phyloP scores from a whole-genome alignment of 1,140 invertebrate genomes.

The Drosophila lacteicornis region DNA sequence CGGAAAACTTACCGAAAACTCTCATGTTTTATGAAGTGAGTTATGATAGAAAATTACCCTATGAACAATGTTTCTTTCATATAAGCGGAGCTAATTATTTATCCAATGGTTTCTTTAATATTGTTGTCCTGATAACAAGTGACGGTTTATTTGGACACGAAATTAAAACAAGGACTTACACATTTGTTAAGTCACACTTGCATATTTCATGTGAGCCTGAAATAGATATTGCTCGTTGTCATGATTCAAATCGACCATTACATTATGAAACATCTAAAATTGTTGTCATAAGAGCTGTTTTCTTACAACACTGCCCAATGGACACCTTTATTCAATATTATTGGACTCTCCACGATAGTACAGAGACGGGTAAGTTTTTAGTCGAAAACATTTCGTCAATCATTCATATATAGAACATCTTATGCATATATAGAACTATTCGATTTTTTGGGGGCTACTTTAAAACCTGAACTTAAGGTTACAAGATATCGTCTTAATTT shows the following conservation, averaged over 20 bases:
- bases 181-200: slow-evolving; percentile 21
- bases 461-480: slow-evolving; percentile 47
- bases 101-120: slow-evolving; percentile 23
- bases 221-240: slow-evolving; percentile 33
- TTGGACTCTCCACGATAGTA: slow-evolving; percentile 55
- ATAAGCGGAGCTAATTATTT: slow-evolving; percentile 28
- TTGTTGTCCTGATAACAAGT: slow-evolving; percentile 16
- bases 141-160: slow-evolving; percentile 23
- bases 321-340: slow-evolving; percentile 49
- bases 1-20: slow-evolving; percentile 16
- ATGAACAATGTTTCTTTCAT: slow-evolving; percentile 42
- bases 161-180: neutral
- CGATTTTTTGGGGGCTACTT: slow-evolving; percentile 37
- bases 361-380: slow-evolving; percentile 37
- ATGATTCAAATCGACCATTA: slow-evolving; percentile 30
- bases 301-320: slow-evolving; percentile 39
- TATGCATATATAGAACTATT: slow-evolving; percentile 24
- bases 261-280: slow-evolving; percentile 48
- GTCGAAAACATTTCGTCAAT: neutral
- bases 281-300: slow-evolving; percentile 33
- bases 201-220: slow-evolving; percentile 28
- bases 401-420: too few relatives aligned
- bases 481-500: slow-evolving; percentile 30
- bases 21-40: slow-evolving; percentile 30
- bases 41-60: slow-evolving; percentile 11